Evolutionary conservation across 1,140 invertebrate genomes (phyloP).

Genomic region (Tetraneura akinire): DNA sequence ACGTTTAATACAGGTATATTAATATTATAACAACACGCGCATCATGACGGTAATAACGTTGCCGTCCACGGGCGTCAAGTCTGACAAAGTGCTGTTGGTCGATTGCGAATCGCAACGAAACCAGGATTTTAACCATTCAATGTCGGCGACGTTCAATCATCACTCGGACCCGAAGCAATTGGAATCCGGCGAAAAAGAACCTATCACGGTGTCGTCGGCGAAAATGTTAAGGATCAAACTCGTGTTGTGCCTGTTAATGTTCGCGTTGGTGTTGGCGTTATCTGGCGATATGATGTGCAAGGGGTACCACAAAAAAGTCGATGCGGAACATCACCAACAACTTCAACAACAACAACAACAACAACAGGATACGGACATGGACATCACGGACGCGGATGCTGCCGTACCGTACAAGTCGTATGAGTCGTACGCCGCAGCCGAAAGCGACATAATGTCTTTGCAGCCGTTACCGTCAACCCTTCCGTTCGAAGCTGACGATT

Average conservation of each 20-base stretch:
- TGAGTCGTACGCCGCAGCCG: background rate
- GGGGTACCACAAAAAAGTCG: background rate
- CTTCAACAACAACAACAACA: background rate
- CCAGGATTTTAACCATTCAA: background rate
- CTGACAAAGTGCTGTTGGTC: constrained; percentile 12
- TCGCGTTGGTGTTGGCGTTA: too few relatives aligned
- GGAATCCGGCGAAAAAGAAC: background rate
- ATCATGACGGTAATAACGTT: background rate
- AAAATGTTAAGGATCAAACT: too few relatives aligned
- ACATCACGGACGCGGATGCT: background rate
- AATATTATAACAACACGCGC: too few relatives aligned
- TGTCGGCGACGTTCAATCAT: background rate
- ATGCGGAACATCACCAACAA: background rate
- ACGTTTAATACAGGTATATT: too few relatives aligned
- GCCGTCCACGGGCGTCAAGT: background rate
- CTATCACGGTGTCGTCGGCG: background rate
- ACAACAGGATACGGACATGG: too few relatives aligned
- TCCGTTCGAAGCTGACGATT: too few relatives aligned
- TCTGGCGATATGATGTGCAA: background rate
- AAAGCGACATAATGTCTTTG: background rate
- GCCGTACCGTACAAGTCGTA: background rate
- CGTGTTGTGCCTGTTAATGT: accelerated
- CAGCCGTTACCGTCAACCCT: background rate
- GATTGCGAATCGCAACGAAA: background rate
- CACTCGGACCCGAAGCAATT: background rate